phyloP scores from a whole-genome alignment of 2,113 vertebrate genomes.

The Brachyistius frenatus region DNA sequence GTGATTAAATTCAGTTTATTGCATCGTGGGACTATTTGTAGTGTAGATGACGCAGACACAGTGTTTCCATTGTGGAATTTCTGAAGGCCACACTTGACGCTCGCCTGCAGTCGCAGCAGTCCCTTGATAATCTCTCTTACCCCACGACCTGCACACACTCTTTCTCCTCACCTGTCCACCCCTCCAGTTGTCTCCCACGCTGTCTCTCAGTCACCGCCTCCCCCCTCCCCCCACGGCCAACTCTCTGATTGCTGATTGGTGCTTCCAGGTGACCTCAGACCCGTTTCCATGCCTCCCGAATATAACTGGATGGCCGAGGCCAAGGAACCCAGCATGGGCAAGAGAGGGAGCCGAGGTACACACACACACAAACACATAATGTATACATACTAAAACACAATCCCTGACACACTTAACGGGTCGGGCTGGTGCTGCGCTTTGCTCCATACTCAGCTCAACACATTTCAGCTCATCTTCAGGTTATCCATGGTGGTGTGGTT shows the following conservation, averaged over 20 bases:
- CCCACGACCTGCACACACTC: conserved; percentile 61
- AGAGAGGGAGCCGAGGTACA: conserved; percentile 90
- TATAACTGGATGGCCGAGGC: conserved; percentile 89
- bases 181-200: conserved; percentile 62
- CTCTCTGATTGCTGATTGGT: conserved; percentile 80
- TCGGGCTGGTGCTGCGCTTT: conserved; percentile 54
- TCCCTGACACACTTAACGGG: conserved; percentile 14
- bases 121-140: conserved; percentile 23
- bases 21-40: background rate
- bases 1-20: background rate
- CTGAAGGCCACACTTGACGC: background rate
- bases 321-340: conserved; percentile 88
- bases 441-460: conserved; percentile 72
- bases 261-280: conserved; percentile 91
- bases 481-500: conserved; percentile 75
- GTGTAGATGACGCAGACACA: no score
- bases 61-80: background rate
- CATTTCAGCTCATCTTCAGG: conserved; percentile 78
- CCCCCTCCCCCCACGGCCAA: conserved; percentile 26
- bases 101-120: background rate
- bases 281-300: conserved; percentile 88
- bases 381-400: conserved; percentile 10
- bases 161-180: conserved; percentile 59
- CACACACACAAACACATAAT: conserved; percentile 57
- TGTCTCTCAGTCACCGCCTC: conserved; percentile 58